phyloP scores from a whole-genome alignment of 1,140 invertebrate species.

The Drosophila persimilis region DNA sequence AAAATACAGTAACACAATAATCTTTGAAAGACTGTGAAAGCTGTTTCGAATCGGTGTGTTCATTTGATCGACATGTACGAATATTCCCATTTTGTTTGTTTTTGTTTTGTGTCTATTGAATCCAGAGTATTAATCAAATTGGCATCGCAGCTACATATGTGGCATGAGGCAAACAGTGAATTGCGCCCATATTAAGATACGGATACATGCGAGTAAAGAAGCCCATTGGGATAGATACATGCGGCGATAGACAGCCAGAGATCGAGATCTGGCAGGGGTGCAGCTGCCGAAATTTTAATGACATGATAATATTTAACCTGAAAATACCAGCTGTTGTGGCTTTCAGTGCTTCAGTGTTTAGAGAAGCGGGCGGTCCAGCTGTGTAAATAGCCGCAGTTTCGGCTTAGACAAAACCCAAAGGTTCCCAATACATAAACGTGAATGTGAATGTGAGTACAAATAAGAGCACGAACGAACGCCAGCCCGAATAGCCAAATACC shows the following conservation, averaged over 20 bases:
- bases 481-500: not conserved
- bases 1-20: no score
- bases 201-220: constrained; percentile 12
- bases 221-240: not conserved
- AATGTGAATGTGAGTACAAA: constrained; percentile 46
- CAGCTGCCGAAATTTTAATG: constrained; percentile 54
- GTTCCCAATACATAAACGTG: constrained; percentile 36
- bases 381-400: constrained; percentile 57
- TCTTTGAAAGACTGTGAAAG: no score
- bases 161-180: constrained; percentile 36
- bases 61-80: not conserved
- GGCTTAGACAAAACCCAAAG: constrained; percentile 57
- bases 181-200: constrained; percentile 26
- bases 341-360: constrained; percentile 29
- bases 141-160: constrained; percentile 21
- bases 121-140: constrained; percentile 39
- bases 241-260: not conserved
- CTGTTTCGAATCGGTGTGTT: no score
- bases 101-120: constrained; percentile 12
- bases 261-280: constrained; percentile 10
- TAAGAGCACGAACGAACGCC: constrained; percentile 13
- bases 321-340: constrained; percentile 55
- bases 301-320: constrained; percentile 68
- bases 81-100: not conserved
- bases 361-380: constrained; percentile 52